Evolutionary conservation across 2,888 invertebrate species (phyloP).

Genomic region (Melanostoma scalare): DNA sequence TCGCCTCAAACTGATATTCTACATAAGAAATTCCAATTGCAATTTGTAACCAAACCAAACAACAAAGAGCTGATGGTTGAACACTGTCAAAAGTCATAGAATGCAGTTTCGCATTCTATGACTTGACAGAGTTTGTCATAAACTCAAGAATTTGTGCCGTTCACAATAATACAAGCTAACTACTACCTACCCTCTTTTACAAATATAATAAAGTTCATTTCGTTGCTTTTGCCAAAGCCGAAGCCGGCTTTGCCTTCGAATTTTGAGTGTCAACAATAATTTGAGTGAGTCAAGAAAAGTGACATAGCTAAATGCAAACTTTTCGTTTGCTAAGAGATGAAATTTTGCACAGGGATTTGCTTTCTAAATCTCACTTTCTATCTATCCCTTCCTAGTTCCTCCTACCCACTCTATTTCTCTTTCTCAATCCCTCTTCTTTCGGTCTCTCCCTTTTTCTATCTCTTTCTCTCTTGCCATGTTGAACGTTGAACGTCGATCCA

Average conservation of each 20-base stretch:
- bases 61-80: too few species aligned
- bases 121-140: too few species aligned
- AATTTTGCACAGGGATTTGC: slow-evolving; percentile 34
- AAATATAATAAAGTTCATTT: slow-evolving; percentile 25
- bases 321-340: slow-evolving; percentile 52
- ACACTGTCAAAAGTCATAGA: too few species aligned
- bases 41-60: too few species aligned
- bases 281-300: slow-evolving; percentile 66
- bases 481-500: too few species aligned
- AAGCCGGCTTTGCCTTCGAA: slow-evolving; percentile 50
- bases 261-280: slow-evolving; percentile 67
- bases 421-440: neutral
- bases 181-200: neutral
- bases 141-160: too few species aligned
- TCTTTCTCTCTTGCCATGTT: too few species aligned
- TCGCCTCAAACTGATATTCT: too few species aligned
- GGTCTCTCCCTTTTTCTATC: too few species aligned
- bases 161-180: too few species aligned
- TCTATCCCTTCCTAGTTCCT: neutral
- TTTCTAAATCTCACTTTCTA: slow-evolving; percentile 8
- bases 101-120: too few species aligned
- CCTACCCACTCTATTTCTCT: neutral
- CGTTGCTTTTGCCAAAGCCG: slow-evolving; percentile 47
- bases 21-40: too few species aligned
- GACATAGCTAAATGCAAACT: slow-evolving; percentile 62